Base-by-base conservation (phyloP, 2,888 invertebrate species). In the Endotricha flammealis region DNA sequence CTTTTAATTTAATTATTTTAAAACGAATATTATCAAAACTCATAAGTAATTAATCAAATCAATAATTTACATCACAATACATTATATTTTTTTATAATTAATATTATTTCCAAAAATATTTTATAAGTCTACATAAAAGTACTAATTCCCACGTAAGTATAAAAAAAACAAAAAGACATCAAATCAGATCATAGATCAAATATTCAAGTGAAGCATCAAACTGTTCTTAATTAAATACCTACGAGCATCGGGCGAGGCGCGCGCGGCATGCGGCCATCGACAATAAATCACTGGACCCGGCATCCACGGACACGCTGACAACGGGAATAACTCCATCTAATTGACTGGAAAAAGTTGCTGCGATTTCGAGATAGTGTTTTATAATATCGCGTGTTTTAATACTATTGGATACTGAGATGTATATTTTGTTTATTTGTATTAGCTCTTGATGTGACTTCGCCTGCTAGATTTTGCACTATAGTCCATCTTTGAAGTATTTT, bases 221-320 rank as follows among this genome's bases (percentile, higher is more conserved):
- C 36, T 37, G 29, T 33, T 38, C 34, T 36, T 41, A 44, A 39
- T 44, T 53, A 56, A 53, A 52, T 56, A 53, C 53, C 50, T 49
- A 47, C 34, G 30, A 12, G n/a, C 16, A 16, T 12, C 8, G 8
- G 20, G 8, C 29, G 16, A 28, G 54, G 50, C 55, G 47, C 52
- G 53, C 49, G 32, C 29, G 66, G 60, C 41, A 66, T 63, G 60
- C 54, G 50, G 47, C 43, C 48, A 44, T 41, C 24, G 44, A 44
- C 47, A 53, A 68, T 73, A 66, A 66, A 69, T 74, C 70, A 69
- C 48, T 40, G 34, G 22, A 52, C 44, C 29, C 32, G 53, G 56
- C 51, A 54, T 59, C 52, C 20, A 41, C 36, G 35, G 40, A 40
- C 45, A 46, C 48, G 48, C 38, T 44, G 48, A 51, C 52, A 38